These are phyloP conservation scores for Nomada fucata DNA, from an alignment of 2,888 invertebrate species.

Conservation along the genomic window DNA sequence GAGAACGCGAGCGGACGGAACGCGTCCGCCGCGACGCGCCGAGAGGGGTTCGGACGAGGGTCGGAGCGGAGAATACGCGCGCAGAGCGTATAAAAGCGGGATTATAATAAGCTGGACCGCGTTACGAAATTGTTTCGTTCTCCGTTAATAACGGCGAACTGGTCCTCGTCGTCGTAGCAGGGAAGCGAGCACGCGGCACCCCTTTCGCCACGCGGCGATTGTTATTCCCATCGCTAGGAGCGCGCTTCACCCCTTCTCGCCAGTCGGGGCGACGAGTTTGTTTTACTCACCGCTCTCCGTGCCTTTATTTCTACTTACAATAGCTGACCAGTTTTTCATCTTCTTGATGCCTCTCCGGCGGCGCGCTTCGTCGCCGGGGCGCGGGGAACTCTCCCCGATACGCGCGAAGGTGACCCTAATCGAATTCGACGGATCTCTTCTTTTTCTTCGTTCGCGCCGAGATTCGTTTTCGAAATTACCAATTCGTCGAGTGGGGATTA, in stretches of 20 bases:
- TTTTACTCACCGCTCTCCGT: constrained; percentile 38
- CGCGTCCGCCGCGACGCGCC: neutral
- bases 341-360: constrained; percentile 43
- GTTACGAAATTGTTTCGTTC: constrained; percentile 81
- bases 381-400: constrained; percentile 29
- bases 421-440: constrained; percentile 24
- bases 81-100: constrained; percentile 69
- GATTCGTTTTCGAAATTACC: neutral
- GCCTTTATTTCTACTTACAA: constrained; percentile 45
- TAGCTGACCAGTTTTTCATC: constrained; percentile 57
- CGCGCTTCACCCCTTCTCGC: constrained; percentile 33
- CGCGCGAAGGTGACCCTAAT: constrained; percentile 18
- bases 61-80: constrained; percentile 65
- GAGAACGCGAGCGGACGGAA: constrained; percentile 8
- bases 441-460: neutral
- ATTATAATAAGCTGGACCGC: constrained; percentile 79
- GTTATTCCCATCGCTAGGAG: constrained; percentile 64
- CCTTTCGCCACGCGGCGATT: constrained; percentile 68
- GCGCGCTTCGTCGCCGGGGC: neutral
- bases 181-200: constrained; percentile 44
- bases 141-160: constrained; percentile 73
- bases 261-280: constrained; percentile 16
- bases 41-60: constrained; percentile 49
- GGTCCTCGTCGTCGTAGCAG: constrained; percentile 54
- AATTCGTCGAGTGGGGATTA: constrained; percentile 9